Evolutionary conservation across 2,113 vertebrate genomes (phyloP).

Genomic region (Hyperoodon ampullatus): DNA sequence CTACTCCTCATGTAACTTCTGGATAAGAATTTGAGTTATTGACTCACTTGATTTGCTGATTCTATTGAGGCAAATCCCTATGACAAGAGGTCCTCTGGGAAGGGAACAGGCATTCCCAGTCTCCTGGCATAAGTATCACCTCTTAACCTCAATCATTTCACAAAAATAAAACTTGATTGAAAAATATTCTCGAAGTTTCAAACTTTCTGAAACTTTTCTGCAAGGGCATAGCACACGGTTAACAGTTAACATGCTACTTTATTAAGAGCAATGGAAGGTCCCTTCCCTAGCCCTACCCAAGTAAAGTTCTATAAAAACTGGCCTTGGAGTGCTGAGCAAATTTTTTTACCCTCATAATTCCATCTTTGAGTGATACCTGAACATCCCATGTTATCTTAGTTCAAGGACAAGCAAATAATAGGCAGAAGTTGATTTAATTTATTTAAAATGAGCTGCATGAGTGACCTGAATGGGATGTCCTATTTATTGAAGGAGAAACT

Average conservation of each 20-base stretch:
- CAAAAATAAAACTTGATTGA: not conserved
- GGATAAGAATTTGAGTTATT: not conserved
- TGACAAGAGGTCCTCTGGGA: not conserved
- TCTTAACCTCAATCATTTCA: not conserved
- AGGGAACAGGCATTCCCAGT: not conserved
- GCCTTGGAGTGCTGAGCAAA: not conserved
- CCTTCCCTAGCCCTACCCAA: not conserved
- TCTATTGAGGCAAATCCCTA: not conserved
- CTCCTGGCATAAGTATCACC: not conserved
- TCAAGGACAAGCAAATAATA: conserved; percentile 73
- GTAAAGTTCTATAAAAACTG: conserved; percentile 3
- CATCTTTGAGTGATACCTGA: conserved; percentile 45
- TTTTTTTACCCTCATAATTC: conserved; percentile 1
- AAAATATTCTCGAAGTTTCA: conserved; percentile 13
- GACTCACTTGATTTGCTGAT: not conserved
- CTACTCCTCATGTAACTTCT: not conserved
- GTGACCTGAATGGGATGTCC: conserved; percentile 53
- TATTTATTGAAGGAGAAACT: conserved; percentile 70
- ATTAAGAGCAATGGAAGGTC: not conserved
- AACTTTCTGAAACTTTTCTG: conserved; percentile 12
- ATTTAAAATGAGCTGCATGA: conserved; percentile 69
- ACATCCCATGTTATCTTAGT: conserved; percentile 40
- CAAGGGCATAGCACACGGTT: not conserved
- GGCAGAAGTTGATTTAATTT: conserved; percentile 70
- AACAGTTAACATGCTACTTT: not conserved